Percentiles rank a stretch among this genome's conserved stretches.
Evolutionary conservation across 2,888 invertebrate species (phyloP).

Genomic region (Drosophila nr. perissopoda): DNA sequence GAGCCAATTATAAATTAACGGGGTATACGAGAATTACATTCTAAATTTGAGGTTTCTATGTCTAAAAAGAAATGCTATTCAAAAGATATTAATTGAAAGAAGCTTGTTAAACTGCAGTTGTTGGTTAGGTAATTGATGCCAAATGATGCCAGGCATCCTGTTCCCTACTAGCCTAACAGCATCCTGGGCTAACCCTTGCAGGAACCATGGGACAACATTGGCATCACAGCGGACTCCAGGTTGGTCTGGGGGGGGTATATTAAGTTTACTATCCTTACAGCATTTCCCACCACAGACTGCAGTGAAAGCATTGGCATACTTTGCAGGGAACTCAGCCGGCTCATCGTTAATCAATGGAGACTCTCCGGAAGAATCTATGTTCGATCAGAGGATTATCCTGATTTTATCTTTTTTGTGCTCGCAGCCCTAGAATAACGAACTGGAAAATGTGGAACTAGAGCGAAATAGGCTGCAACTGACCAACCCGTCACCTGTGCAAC

Average conservation of each 20-base stretch:
- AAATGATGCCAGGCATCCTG: background rate
- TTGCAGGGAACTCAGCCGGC: background rate
- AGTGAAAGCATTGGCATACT: background rate
- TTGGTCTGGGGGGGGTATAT: too few relatives aligned
- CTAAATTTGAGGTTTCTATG: background rate
- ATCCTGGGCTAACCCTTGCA: background rate
- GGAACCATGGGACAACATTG: background rate
- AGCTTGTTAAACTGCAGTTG: background rate
- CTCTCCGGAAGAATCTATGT: background rate
- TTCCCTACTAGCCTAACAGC: background rate
- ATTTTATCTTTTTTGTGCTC: background rate
- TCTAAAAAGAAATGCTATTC: background rate
- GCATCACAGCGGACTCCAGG: background rate
- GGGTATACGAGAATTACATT: background rate
- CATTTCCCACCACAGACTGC: background rate
- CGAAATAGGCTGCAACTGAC: background rate
- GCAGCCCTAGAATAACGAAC: background rate
- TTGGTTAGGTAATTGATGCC: background rate
- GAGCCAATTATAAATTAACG: background rate
- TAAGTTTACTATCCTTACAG: background rate
- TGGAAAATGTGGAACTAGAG: background rate
- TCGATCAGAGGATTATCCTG: background rate
- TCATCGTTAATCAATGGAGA: background rate
- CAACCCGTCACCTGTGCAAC: too few relatives aligned
- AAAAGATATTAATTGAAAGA: background rate